Base-by-base conservation (phyloP, 2,888 invertebrate genomes). In the Mechanitis mazaeus region DNA sequence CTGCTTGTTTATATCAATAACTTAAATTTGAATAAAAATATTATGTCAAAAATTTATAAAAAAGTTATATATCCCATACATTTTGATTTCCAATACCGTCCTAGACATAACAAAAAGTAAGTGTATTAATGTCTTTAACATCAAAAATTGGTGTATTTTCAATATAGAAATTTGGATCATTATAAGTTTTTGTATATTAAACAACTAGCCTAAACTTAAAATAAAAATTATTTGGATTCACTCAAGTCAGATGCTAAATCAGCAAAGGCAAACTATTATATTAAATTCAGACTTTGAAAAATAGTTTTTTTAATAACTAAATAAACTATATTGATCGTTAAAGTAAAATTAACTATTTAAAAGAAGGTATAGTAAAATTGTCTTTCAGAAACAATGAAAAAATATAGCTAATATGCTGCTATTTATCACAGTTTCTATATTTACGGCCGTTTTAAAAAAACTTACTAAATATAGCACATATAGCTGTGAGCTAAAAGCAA, bases 381-480 rank as follows among this genome's bases (percentile, higher is more conserved):
- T 57, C 57, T 57, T 57, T 58, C 3, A 9, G 50, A 50, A 50
- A 61, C 58, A 12, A 58, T 58, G 20, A 31, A 53, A 58, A 53
- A 53, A 58, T 58, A 53, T 58, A 53, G 58, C 45, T 58, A 42
- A 53, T 42, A 58, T 38, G 58, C 58, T 58, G 53, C 53, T 58
- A 54, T 45, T 46, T 61, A 61, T 61, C 61, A 61, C 61, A 61
- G 61, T 61, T 46, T 57, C 58, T 54, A 53, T 53, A n/a, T 47
- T 56, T 35, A 7, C 42, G 42, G 46, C 28, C n/a, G 45, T 54
- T 59, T 46, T 42, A 12, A 45, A 12, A 20, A 31, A 58, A n/a
- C 20, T 45, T 42, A 42, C 42, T 42, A 11, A 5, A 42, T 7
- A 42, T 42, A 42, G 42, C 42, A 11, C 2, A 42, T 7, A 35